Evolutionary conservation across 2,888 invertebrate genomes (phyloP).

Genomic region (Drosophila mimica): DNA sequence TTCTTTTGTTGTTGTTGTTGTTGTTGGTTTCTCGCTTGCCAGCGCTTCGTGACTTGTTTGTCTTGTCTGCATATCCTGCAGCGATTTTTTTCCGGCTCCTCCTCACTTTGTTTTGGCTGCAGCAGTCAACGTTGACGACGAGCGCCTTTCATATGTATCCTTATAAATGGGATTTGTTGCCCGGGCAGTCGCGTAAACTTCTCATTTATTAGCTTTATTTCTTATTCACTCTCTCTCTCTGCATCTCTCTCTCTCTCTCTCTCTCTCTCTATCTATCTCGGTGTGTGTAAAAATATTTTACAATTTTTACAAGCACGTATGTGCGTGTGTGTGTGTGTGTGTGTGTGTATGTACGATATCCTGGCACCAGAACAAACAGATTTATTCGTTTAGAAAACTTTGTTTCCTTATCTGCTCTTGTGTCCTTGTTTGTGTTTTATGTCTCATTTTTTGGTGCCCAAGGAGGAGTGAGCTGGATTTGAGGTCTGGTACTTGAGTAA

Average conservation of each 20-base stretch:
- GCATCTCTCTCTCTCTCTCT: not conserved
- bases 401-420: slow-evolving; percentile 68
- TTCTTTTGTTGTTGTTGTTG: slow-evolving; percentile 11
- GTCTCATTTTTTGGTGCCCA: slow-evolving; percentile 21
- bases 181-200: slow-evolving; percentile 72
- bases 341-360: no score
- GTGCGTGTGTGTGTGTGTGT: slow-evolving; percentile 30
- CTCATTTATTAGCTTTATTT: slow-evolving; percentile 77
- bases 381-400: slow-evolving; percentile 80
- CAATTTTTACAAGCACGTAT: slow-evolving; percentile 64
- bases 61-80: slow-evolving; percentile 81
- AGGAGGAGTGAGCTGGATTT: not conserved
- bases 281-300: slow-evolving; percentile 67
- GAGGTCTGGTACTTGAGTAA: slow-evolving; percentile 63
- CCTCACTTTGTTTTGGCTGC: slow-evolving; percentile 19
- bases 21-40: slow-evolving; percentile 35
- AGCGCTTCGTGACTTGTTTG: slow-evolving; percentile 75
- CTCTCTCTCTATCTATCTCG: not conserved
- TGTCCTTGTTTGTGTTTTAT: slow-evolving; percentile 65
- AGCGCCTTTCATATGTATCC: slow-evolving; percentile 41
- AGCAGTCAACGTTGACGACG: slow-evolving; percentile 42
- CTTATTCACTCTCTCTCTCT: not conserved
- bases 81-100: slow-evolving; percentile 53
- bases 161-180: slow-evolving; percentile 74
- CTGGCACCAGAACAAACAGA: slow-evolving; percentile 76